These are phyloP conservation scores for Solea solea DNA, from an alignment of 2,113 vertebrate species.

Conservation along the genomic window DNA sequence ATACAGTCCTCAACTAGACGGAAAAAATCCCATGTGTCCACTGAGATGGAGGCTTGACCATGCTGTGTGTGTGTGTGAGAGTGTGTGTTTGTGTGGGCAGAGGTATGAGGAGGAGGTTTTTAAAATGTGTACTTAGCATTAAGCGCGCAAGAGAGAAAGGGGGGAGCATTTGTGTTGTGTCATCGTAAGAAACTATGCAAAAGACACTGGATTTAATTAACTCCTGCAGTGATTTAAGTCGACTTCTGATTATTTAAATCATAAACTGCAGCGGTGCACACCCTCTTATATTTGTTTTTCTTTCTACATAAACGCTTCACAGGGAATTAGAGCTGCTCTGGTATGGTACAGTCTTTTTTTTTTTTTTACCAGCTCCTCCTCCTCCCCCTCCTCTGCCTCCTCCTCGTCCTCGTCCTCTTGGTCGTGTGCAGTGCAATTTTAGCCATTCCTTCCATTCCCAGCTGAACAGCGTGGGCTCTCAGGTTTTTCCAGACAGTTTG, in stretches of 20 bases:
- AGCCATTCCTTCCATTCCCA: not conserved
- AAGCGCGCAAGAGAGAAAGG: not conserved
- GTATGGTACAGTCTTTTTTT: not conserved
- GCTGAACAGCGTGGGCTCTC: not conserved
- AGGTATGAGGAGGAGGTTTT: slow-evolving; percentile 24
- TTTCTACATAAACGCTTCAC: not conserved
- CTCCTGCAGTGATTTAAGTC: not conserved
- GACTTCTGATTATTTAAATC: not conserved
- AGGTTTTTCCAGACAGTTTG: not conserved
- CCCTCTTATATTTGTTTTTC: not conserved
- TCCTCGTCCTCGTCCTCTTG: not conserved
- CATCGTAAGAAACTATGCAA: not conserved
- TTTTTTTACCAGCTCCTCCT: not conserved
- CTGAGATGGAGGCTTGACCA: slow-evolving; percentile 49
- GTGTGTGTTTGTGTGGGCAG: slow-evolving; percentile 26
- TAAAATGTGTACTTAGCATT: slow-evolving; percentile 26
- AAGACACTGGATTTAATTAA: not conserved
- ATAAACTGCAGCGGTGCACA: not conserved
- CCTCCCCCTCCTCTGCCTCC: no score
- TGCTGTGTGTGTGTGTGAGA: slow-evolving; percentile 22
- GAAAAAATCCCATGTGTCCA: slow-evolving; percentile 69
- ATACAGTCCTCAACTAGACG: slow-evolving; percentile 62
- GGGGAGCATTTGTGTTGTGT: slow-evolving; percentile 10
- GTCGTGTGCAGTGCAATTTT: not conserved
- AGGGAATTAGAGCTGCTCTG: not conserved